phyloP scores from a whole-genome alignment of 2,888 invertebrate genomes.

The Polydesmus complanatus region DNA sequence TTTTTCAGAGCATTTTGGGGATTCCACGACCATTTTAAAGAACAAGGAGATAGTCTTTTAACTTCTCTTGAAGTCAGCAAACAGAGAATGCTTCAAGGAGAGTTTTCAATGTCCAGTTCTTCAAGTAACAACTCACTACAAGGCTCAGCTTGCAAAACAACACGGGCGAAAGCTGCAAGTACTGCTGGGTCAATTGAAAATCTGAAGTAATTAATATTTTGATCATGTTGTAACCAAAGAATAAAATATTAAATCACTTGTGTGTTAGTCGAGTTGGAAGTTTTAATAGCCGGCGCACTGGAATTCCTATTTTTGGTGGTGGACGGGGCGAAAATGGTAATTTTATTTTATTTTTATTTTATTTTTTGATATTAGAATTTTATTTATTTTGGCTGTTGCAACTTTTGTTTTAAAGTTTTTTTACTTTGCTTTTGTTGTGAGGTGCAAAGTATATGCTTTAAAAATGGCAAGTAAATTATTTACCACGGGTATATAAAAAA shows the following conservation, averaged over 20 bases:
- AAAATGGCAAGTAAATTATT: too few species aligned
- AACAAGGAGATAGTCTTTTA: conserved; percentile 71
- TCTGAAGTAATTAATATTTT: conserved; percentile 20
- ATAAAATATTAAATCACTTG: not conserved
- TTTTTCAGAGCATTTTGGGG: conserved; percentile 66
- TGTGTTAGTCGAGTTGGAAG: conserved; percentile 17
- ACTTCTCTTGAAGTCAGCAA: conserved; percentile 65
- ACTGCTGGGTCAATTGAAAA: conserved; percentile 26
- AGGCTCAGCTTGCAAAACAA: conserved; percentile 20
- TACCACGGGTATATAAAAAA: too few species aligned
- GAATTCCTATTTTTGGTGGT: conserved; percentile 20
- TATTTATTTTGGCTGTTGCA: not conserved
- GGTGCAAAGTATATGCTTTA: too few species aligned
- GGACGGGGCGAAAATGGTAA: conserved; percentile 20
- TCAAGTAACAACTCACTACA: conserved; percentile 32
- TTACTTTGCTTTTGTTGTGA: not conserved
- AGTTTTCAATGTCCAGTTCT: conserved; percentile 27
- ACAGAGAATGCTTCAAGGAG: conserved; percentile 50
- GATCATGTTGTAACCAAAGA: conserved; percentile 1
- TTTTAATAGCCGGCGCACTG: conserved; percentile 17
- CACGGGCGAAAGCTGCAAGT: conserved; percentile 20
- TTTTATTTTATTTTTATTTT: conserved; percentile 2
- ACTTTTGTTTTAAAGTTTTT: not conserved
- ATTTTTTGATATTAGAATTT: not conserved
- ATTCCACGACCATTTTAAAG: conserved; percentile 78